A percentile compares a stretch with the other conserved stretches of the same genome.
Evolutionary conservation across 1,140 invertebrate species (phyloP).

Genomic region (Pogonomyrmex barbatus): DNA sequence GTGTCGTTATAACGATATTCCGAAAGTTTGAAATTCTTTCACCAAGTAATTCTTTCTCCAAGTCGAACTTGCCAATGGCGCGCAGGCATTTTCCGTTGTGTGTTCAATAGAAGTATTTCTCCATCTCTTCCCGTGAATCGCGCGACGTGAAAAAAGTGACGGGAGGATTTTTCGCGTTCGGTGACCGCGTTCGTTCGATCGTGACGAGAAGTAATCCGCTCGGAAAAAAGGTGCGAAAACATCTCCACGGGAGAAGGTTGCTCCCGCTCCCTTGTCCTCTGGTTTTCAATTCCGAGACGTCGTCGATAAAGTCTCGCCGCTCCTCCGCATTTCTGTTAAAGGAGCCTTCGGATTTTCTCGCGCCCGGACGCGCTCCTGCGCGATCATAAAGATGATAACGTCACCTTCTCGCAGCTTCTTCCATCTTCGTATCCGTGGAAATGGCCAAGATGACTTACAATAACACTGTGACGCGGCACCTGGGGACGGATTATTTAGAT

Average conservation of each 20-base stretch:
- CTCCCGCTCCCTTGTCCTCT: slow-evolving; percentile 2
- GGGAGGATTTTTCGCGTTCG: slow-evolving; percentile 18
- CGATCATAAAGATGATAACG: slow-evolving; percentile 46
- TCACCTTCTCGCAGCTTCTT: slow-evolving; percentile 14
- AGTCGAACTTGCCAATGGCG: background rate
- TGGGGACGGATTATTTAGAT: background rate
- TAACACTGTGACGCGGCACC: background rate
- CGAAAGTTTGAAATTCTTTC: background rate
- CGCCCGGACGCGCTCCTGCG: slow-evolving; percentile 10
- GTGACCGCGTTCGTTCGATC: slow-evolving; percentile 18
- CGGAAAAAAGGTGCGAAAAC: slow-evolving; percentile 24
- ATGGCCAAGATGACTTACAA: slow-evolving; percentile 35
- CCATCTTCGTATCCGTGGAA: background rate
- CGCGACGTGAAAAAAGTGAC: slow-evolving; percentile 27
- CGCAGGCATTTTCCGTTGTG: background rate
- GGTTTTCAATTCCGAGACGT: slow-evolving; percentile 46
- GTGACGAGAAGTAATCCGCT: slow-evolving; percentile 39
- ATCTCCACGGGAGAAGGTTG: slow-evolving; percentile 9
- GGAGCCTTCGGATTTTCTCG: slow-evolving; percentile 38
- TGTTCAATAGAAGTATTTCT: background rate
- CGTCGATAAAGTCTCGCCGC: slow-evolving; percentile 46
- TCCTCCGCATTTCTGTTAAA: slow-evolving; percentile 47
- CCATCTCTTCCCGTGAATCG: background rate
- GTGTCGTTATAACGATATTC: background rate
- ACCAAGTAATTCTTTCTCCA: background rate